These are phyloP conservation scores for Ramphastos sulfuratus DNA, from an alignment of 2,113 vertebrate genomes.

Conservation along the genomic window DNA sequence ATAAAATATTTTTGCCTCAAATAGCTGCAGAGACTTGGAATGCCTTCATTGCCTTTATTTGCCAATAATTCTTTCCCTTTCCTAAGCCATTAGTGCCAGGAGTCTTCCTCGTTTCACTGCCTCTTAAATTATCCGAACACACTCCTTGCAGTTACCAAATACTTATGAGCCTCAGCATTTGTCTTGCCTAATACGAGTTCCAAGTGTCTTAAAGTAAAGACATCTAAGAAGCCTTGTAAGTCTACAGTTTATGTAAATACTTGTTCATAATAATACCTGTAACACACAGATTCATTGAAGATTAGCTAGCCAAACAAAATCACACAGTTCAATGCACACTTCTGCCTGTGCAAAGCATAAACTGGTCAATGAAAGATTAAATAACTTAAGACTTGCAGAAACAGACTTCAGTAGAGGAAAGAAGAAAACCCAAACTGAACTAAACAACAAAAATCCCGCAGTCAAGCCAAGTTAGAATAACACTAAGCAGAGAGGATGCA, in stretches of 20 bases:
- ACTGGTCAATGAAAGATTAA: neutral
- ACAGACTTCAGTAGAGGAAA: neutral
- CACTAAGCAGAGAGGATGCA: neutral
- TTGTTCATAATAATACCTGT: neutral
- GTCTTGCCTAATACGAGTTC: neutral
- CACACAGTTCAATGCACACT: neutral
- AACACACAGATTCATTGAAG: neutral
- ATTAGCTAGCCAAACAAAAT: neutral
- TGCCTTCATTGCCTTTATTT: neutral
- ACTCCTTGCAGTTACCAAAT: neutral
- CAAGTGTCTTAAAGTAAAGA: neutral
- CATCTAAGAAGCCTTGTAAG: slow-evolving; percentile 81
- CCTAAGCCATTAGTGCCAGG: neutral
- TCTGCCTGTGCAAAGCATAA: neutral
- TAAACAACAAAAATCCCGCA: neutral
- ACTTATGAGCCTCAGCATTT: neutral
- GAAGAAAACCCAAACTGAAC: neutral
- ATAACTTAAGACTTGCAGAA: neutral
- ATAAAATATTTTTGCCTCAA: neutral
- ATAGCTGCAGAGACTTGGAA: neutral
- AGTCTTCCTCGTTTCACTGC: neutral
- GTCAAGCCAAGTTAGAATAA: neutral
- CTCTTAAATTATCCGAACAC: neutral
- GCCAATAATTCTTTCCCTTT: neutral
- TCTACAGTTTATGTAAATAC: neutral